Base-by-base conservation (phyloP, 2,113 vertebrate genomes). In the Girardinichthys multiradiatus region DNA sequence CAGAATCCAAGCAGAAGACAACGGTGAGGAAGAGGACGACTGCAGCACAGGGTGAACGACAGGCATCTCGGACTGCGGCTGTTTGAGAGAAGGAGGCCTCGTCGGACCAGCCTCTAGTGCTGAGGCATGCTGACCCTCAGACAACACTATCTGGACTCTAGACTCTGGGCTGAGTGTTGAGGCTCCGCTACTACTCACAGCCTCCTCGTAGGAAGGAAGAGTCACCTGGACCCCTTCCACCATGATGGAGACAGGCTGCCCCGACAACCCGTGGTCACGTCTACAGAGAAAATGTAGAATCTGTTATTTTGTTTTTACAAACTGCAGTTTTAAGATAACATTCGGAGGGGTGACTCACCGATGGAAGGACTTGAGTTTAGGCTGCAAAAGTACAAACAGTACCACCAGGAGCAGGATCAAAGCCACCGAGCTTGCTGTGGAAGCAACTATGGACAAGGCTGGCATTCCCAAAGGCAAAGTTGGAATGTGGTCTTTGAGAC, bases 221-320 rank as follows among this genome's bases (percentile, higher is more conserved):
- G 97, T 94, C 59, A 99, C 98, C 72, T 98, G 98, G 69, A 99
- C 96, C 48, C 98, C 98, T 74, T 99, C 98, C 84, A 99, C 97
- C 93, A 98, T 92, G 83, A 99, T 96, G 4, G 98, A 98, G 62
- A 96, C 95, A 0, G 96, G 96, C 89, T 98, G 96, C 24, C 98
- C 96, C 1, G 95, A 95, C 33, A 98, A 94, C 1, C 96, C 96
- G 80, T 94, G 96, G 81, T 99, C 98, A 74, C 97, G 96, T 79
- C 98, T 99, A 81, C 4, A 37, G n/a, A 26, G 9, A 4, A 68
- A 5, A 21, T 11, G 72, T 68, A 60, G 19, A 58, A 67, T 29
- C 1, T 24, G 0, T 61, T 33, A 30, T n/a, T n/a, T 31, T 65
- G 17, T 57, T 45, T 57, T 7, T 74, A 31, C 19, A n/a, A 35